Evolutionary conservation across 2,113 vertebrate species (phyloP).

Genomic region (Cyphomyrus discorhynchus): DNA sequence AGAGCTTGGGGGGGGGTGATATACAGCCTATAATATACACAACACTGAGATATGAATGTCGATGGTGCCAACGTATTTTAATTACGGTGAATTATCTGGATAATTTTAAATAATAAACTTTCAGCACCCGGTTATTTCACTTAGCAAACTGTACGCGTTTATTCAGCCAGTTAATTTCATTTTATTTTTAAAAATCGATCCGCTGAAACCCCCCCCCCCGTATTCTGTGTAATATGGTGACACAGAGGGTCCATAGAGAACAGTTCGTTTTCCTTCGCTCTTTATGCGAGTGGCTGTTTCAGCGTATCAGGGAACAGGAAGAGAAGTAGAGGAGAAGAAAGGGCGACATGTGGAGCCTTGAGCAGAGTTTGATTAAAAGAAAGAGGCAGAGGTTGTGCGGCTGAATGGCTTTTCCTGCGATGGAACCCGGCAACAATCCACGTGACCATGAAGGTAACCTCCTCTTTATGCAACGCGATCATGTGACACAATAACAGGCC

Average conservation of each 20-base stretch:
- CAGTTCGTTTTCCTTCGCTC: neutral
- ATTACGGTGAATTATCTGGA: neutral
- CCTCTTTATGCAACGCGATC: neutral
- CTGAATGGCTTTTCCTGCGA: neutral
- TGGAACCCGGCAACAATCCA: neutral
- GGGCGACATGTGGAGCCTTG: neutral
- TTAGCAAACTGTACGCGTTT: neutral
- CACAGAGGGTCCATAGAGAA: neutral
- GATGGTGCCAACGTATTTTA: neutral
- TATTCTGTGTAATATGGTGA: neutral
- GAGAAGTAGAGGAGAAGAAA: neutral
- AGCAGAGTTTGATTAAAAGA: neutral
- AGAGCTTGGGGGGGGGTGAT: constrained; percentile 53
- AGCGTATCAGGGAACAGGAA: neutral
- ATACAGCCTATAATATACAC: constrained; percentile 25
- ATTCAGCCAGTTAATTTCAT: neutral
- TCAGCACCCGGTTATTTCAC: neutral
- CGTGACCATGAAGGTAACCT: neutral
- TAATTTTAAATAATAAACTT: neutral
- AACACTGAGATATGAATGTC: neutral
- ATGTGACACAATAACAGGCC: neutral
- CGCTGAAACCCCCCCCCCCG: neutral
- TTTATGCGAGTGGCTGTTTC: neutral
- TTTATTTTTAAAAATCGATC: neutral
- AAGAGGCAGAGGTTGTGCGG: neutral